Base-by-base conservation (phyloP, 2,113 vertebrate species). In the Misgurnus mizolepis region DNA sequence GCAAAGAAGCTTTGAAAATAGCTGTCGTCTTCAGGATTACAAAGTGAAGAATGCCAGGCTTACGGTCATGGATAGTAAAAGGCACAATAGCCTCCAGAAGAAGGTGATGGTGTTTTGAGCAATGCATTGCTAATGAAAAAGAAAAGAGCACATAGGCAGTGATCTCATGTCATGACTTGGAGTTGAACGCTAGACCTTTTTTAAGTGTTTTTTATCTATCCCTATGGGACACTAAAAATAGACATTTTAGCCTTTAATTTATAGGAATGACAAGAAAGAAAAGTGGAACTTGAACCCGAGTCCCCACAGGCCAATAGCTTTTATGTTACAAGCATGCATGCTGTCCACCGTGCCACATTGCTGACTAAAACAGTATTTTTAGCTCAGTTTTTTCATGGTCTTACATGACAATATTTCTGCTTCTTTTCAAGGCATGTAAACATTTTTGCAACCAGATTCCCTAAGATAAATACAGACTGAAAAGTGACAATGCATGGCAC, bases 401-500 rank as follows among this genome's bases (percentile, higher is more conserved):
- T 88, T 58, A 58, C 15, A 86, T 85, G 85, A 80, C 84, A 85
- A 80, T 87, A 84, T 85, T 78, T 88, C 90, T 83, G 81, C 67
- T 86, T 80, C 85, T 85, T 85, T 78, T 65, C 61, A 43, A 34
- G 15, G 65, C 71, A 87, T 88, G 86, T 82, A 85, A 86, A 87
- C 83, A 80, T 77, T 79, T 85, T 22, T 82, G 58, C 65, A 79
- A 82, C 88, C 86, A 85, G 88, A 90, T 86, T 88, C 85, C 86
- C 84, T 83, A 85, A 88, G 86, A 89, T 90, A 82, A 87, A 88
- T 88, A 85, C 70, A 76, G 86, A 88, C 62, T 74, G 82, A 90
- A 78, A 12, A 67, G 91, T 91, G 88, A 90, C 88, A 87, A 83
- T 82, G 84, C 82, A 87, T 90, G 88, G 90, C 89, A 90, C 82